Percentiles rank a stretch among this genome's conserved stretches.
Evolutionary conservation across 2,113 vertebrate species (phyloP).

Genomic region (Microtus pennsylvanicus): DNA sequence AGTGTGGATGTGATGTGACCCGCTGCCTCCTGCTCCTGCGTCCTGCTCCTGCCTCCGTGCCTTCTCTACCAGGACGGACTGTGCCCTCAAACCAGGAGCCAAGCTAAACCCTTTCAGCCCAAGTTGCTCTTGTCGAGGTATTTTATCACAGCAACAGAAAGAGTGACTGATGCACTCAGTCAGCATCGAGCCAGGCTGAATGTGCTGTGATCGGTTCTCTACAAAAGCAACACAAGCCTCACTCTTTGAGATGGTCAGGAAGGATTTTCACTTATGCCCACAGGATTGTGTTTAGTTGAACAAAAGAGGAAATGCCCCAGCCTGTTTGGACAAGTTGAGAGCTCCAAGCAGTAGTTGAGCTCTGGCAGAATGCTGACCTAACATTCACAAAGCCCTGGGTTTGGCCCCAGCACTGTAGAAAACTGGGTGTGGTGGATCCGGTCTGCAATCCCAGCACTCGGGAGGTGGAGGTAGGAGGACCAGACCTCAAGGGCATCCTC

Average conservation of each 20-base stretch:
- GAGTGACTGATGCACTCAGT: neutral
- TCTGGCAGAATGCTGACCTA: neutral
- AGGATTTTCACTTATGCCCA: neutral
- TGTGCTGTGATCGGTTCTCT: neutral
- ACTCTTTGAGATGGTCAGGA: neutral
- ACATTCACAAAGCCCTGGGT: neutral
- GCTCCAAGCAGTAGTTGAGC: neutral
- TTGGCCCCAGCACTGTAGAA: neutral
- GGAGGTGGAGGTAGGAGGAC: too few species aligned
- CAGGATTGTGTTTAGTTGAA: neutral
- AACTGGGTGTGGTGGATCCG: rapidly evolving
- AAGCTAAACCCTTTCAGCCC: neutral
- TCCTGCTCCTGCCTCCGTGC: neutral
- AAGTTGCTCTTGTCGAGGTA: neutral
- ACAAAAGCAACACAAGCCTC: neutral
- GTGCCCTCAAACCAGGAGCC: neutral
- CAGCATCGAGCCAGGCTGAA: neutral
- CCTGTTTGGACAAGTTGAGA: neutral
- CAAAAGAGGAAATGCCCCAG: neutral
- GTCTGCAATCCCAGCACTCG: neutral
- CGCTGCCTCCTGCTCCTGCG: neutral
- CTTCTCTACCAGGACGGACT: neutral
- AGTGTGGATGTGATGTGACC: neutral
- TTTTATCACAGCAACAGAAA: neutral
- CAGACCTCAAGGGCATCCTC: neutral